A percentile compares a stretch with the other conserved stretches of the same genome.
Conservation (phyloP, 2,113 vertebrate species). For the Hemicordylus capensis region DNA sequence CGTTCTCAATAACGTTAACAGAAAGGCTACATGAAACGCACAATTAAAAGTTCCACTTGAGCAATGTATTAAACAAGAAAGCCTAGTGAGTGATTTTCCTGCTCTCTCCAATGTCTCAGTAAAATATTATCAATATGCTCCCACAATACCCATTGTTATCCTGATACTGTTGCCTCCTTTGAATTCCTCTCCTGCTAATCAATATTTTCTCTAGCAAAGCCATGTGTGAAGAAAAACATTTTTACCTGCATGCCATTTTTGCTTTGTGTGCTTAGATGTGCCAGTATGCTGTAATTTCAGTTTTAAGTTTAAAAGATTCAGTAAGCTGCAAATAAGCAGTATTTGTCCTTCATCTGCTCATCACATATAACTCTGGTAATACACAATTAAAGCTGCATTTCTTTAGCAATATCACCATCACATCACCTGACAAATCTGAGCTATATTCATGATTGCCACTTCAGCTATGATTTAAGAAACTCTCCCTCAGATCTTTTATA, state of each 20-base stretch:
- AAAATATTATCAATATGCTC: neutral
- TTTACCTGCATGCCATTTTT: neutral
- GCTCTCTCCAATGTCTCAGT: neutral
- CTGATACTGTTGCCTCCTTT: neutral
- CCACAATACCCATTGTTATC: neutral
- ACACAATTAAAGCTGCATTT: neutral
- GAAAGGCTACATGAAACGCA: neutral
- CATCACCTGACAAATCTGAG: neutral
- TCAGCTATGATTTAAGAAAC: neutral
- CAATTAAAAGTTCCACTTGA: neutral
- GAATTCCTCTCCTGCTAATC: neutral
- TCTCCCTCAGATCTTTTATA: neutral
- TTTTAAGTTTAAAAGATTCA: constrained; percentile 26
- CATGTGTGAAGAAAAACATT: neutral
- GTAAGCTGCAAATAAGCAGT: neutral
- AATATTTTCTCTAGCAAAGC: neutral
- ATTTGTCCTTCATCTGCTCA: neutral
- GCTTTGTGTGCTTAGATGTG: constrained; percentile 10
- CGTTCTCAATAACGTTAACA: neutral
- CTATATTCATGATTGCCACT: neutral
- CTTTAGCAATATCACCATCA: neutral
- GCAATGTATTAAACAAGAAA: no score
- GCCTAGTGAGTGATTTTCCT: neutral
- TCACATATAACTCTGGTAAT: neutral
- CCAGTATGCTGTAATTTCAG: neutral